A percentile compares a stretch with the other conserved stretches of the same genome.
These are phyloP conservation scores for Euplagia quadripunctaria DNA, from an alignment of 2,888 invertebrate species.

Conservation along the genomic window DNA sequence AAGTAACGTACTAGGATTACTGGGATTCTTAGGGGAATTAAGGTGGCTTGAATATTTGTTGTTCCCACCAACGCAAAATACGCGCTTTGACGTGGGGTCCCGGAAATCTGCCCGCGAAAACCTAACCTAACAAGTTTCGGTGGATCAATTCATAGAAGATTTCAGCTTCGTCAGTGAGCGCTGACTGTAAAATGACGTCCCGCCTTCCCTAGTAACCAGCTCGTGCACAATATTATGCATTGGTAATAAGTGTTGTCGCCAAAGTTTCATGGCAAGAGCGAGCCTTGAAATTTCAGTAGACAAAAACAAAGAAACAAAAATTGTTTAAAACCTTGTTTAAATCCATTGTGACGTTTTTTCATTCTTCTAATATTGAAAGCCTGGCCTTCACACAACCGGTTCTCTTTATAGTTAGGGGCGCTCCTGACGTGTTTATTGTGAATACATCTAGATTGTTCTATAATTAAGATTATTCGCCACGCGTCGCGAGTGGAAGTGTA, in stretches of 20 bases:
- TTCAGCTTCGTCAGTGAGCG: not conserved
- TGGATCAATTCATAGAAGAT: too few species aligned
- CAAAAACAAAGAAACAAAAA: not conserved
- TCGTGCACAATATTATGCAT: too few species aligned
- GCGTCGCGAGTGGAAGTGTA: constrained; percentile 8
- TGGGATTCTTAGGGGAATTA: too few species aligned
- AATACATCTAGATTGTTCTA: constrained; percentile 7
- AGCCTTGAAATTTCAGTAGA: not conserved
- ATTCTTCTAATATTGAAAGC: not conserved
- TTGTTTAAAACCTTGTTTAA: not conserved
- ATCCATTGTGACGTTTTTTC: not conserved
- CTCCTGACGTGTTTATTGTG: not conserved
- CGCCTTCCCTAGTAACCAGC: too few species aligned
- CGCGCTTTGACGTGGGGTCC: too few species aligned
- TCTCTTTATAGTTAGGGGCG: not conserved
- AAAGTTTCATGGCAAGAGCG: too few species aligned
- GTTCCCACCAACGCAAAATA: too few species aligned
- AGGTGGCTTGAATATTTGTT: too few species aligned
- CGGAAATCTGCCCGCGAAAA: too few species aligned
- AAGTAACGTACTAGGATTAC: too few species aligned
- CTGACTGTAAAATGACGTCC: not conserved
- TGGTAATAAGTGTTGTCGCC: too few species aligned
- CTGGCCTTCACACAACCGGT: not conserved
- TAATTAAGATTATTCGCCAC: not conserved
- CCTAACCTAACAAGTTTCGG: too few species aligned